Evolutionary conservation across 2,113 vertebrate species (phyloP), one percentile per base, ranked within the genome.

Genomic region (Spea multiplicata): DNA sequence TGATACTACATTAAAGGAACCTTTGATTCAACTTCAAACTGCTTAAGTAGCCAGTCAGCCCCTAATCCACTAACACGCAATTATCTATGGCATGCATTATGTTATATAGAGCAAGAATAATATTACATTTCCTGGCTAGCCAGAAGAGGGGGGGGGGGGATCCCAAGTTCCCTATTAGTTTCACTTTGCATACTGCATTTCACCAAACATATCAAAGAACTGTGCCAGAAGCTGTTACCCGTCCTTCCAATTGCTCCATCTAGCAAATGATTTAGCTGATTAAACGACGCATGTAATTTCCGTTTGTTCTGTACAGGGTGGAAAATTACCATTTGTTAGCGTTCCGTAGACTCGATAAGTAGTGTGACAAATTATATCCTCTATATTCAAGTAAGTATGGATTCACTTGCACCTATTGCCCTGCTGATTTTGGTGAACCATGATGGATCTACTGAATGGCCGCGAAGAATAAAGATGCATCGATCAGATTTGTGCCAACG

Each of bases 61-160:
- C 76, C 70, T 66, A 80, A 80, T 80, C 77, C 71, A 73, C 62
- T 80, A 80, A 73, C 64, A 5, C 62, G 8, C 77, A 78, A 66
- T 72, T 72, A 78, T 66, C 48, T 59, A 44, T 47, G 48, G 50
- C 7, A 44, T 68, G 75, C 53, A 69, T 76, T 69, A 30, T 14
- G 59, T 30, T 61, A 69, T 75, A 53, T 49, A 59, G 6, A 46
- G n/a, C 5, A 48, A n/a, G 52, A 49, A 55, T n/a, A 78, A 49
- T 50, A 53, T 55, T 64, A 52, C 77, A 80, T 68, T 79, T 78
- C 70, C 76, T 73, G 62, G 55, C 64, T 67, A 47, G 64, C 52
- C 62, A 55, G 55, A 44, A 49, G 64, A 30, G 30, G 16, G n/a
- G 61, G 59, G 30, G 16, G n/a, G 61, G 59, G 4, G 5, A 67